A percentile compares a stretch with the other conserved stretches of the same genome.
phyloP scores from a whole-genome alignment of 2,797 vertebrate species.

The Microctenopoma lineatum region DNA sequence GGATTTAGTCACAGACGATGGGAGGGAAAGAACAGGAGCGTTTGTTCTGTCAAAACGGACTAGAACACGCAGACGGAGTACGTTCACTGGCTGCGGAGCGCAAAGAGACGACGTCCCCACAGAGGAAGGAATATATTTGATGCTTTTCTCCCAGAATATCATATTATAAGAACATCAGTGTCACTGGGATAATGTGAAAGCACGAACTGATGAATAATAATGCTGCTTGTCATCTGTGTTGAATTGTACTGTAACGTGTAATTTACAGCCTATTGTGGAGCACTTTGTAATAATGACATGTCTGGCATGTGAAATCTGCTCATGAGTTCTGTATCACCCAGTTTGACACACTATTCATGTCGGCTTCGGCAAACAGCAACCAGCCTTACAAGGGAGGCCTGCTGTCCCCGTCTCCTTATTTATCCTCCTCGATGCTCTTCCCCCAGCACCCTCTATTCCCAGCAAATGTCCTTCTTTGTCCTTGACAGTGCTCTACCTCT shows the following conservation, averaged over 20 bases:
- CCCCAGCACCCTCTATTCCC: conserved; percentile 42
- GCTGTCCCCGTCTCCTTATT: conserved; percentile 31
- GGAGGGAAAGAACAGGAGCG: background rate
- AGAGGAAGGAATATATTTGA: conserved; percentile 24
- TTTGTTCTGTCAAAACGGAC: conserved; percentile 8
- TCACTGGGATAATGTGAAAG: conserved; percentile 47
- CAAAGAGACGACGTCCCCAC: conserved; percentile 9
- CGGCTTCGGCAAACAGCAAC: conserved; percentile 34
- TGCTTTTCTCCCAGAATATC: conserved; percentile 25
- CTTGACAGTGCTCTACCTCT: conserved; percentile 57
- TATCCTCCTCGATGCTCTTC: conserved; percentile 35
- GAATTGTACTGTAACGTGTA: conserved; percentile 52
- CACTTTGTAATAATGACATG: conserved; percentile 51
- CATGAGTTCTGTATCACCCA: conserved; percentile 29
- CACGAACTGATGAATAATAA: conserved; percentile 63
- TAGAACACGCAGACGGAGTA: background rate
- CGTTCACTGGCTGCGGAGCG: background rate
- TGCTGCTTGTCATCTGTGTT: conserved; percentile 54
- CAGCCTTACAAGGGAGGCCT: conserved; percentile 25
- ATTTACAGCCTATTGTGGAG: conserved; percentile 54
- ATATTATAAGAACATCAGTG: conserved; percentile 54
- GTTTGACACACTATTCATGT: conserved; percentile 30
- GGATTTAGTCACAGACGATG: background rate
- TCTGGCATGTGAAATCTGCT: conserved; percentile 44
- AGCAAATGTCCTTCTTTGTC: conserved; percentile 55